Evolutionary conservation across 2,797 vertebrate genomes (phyloP).

Genomic region (Gymnocypris eckloni): DNA sequence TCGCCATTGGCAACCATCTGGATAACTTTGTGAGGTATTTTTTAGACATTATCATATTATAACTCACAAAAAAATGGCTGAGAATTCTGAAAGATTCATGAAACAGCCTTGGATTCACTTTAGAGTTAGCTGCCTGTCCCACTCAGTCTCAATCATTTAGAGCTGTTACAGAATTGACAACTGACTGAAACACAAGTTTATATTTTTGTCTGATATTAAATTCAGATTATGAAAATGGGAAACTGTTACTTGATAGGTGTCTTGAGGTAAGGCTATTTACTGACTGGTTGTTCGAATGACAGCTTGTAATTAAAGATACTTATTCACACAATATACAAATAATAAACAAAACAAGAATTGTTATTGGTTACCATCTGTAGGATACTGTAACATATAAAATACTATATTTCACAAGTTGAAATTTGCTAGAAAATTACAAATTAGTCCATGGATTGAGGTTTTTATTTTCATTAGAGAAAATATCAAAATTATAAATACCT

Average conservation of each 20-base stretch:
- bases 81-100: not conserved
- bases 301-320: not conserved
- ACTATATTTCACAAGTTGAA: not conserved
- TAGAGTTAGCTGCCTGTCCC: not conserved
- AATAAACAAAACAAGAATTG: not conserved
- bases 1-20: not conserved
- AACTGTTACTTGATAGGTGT: not conserved
- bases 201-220: not conserved
- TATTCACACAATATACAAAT: not conserved
- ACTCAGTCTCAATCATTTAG: not conserved
- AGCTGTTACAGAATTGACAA: not conserved
- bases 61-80: not conserved
- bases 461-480: conserved; percentile 44
- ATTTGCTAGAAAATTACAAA: not conserved
- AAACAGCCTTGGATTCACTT: not conserved
- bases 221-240: not conserved
- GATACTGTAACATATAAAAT: not conserved
- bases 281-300: not conserved
- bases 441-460: not conserved
- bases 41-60: not conserved
- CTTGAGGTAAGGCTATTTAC: not conserved
- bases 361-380: not conserved
- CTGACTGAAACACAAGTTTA: not conserved
- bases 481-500: not conserved
- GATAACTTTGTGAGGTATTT: not conserved